phyloP scores from a whole-genome alignment of 2,888 invertebrate species.

The Aethes cnicana region DNA sequence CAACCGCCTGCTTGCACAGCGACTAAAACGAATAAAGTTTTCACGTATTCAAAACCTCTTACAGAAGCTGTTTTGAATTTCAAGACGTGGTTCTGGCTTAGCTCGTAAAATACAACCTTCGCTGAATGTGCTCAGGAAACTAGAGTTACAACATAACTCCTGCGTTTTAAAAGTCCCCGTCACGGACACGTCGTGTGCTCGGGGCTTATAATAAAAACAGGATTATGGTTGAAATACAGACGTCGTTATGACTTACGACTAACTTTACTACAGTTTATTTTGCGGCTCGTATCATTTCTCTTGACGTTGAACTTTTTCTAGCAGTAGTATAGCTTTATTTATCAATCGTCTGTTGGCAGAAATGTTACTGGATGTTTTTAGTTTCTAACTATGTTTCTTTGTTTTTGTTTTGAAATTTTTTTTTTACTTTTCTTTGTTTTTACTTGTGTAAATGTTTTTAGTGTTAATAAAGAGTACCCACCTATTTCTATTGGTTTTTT shows the following conservation, averaged over 20 bases:
- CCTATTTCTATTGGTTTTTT: too few relatives aligned
- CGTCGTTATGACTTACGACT: not conserved
- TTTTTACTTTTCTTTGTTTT: too few relatives aligned
- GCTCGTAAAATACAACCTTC: slow-evolving; percentile 23
- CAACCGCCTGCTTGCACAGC: not conserved
- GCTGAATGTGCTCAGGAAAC: slow-evolving; percentile 3
- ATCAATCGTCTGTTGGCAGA: too few relatives aligned
- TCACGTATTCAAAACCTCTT: slow-evolving; percentile 38
- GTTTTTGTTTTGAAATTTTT: too few relatives aligned
- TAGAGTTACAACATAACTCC: not conserved
- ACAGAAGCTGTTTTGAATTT: slow-evolving; percentile 37
- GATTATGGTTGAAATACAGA: not conserved
- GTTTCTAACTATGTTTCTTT: too few relatives aligned
- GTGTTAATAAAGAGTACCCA: too few relatives aligned
- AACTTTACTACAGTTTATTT: not conserved
- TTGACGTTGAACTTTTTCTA: too few relatives aligned
- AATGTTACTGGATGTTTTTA: too few relatives aligned
- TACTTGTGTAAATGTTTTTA: too few relatives aligned
- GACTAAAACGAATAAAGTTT: slow-evolving; percentile 29
- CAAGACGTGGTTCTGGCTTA: slow-evolving; percentile 29
- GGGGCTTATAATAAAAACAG: not conserved
- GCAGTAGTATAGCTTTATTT: too few relatives aligned
- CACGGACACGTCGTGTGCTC: not conserved
- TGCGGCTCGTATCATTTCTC: too few relatives aligned
- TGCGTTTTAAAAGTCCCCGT: not conserved